phyloP scores from a whole-genome alignment of 2,113 vertebrate genomes.

The Zeus faber region DNA sequence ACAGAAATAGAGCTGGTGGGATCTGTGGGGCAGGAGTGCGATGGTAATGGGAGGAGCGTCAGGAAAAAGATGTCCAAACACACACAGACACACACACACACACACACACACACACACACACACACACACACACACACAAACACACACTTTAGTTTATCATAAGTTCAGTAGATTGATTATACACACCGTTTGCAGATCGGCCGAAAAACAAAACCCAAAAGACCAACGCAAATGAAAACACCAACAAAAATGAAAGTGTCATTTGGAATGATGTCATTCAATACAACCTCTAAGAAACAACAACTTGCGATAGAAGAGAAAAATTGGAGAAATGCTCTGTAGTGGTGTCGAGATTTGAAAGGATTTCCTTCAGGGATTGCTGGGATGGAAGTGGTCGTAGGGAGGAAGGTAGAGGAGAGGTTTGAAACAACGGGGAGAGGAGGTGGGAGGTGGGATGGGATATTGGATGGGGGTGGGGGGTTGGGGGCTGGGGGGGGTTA shows the following conservation, averaged over 20 bases:
- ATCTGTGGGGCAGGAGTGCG: slow-evolving; percentile 10
- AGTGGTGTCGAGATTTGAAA: no score
- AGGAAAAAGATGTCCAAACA: slow-evolving; percentile 5
- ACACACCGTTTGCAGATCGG: no score
- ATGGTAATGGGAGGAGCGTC: slow-evolving; percentile 9
- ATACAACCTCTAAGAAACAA: no score
- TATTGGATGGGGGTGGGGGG: no score
- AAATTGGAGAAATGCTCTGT: no score
- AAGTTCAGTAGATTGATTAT: background rate
- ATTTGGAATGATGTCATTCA: no score
- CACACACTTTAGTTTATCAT: background rate
- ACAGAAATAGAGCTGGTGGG: background rate
- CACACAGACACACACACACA: slow-evolving; percentile 16
- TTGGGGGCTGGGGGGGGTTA: background rate
- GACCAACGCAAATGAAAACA: no score
- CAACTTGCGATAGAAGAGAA: no score
- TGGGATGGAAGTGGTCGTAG: background rate
- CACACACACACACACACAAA: slow-evolving; percentile 16
- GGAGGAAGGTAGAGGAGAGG: background rate
- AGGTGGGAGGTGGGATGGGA: background rate
- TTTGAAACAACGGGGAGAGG: no score
- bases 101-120: slow-evolving; percentile 5
- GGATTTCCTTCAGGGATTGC: no score
- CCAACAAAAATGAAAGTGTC: no score
- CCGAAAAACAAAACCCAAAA: no score